Evolutionary conservation across 2,113 vertebrate species (phyloP).

Genomic region (Malurus elegans): DNA sequence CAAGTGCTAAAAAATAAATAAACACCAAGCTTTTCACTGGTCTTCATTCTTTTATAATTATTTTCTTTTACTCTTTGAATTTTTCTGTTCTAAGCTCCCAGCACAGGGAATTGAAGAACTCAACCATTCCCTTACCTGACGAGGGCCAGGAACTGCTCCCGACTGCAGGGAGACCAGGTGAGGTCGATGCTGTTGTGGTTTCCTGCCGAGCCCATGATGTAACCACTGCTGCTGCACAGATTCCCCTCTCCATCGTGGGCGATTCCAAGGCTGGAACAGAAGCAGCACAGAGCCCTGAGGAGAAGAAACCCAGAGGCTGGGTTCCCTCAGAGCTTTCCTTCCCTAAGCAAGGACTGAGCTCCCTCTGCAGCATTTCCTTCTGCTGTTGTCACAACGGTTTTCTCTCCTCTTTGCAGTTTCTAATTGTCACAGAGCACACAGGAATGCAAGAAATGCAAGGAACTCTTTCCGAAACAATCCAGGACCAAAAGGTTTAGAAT

Average conservation of each 20-base stretch:
- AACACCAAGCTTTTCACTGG: neutral
- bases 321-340: neutral
- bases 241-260: slow-evolving; percentile 85
- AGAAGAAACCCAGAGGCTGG: neutral
- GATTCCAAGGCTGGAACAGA: slow-evolving; percentile 83
- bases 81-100: neutral
- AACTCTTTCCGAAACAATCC: neutral
- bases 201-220: slow-evolving; percentile 88
- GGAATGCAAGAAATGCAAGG: neutral
- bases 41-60: neutral
- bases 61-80: neutral
- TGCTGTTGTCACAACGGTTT: neutral
- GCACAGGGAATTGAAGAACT: neutral
- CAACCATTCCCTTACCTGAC: slow-evolving; percentile 76
- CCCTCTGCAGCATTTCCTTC: slow-evolving; percentile 14
- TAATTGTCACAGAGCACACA: neutral
- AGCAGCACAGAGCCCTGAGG: neutral
- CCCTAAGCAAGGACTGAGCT: neutral
- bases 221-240: slow-evolving; percentile 78
- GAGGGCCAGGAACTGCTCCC: slow-evolving; percentile 79
- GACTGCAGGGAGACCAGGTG: slow-evolving; percentile 89
- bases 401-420: neutral
- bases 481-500: neutral
- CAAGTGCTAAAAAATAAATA: neutral
- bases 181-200: slow-evolving; percentile 81